Base-by-base conservation (phyloP, 30 jellyfish, hydroid and myxozoan species). In the Thelohanellus kitauei region DNA sequence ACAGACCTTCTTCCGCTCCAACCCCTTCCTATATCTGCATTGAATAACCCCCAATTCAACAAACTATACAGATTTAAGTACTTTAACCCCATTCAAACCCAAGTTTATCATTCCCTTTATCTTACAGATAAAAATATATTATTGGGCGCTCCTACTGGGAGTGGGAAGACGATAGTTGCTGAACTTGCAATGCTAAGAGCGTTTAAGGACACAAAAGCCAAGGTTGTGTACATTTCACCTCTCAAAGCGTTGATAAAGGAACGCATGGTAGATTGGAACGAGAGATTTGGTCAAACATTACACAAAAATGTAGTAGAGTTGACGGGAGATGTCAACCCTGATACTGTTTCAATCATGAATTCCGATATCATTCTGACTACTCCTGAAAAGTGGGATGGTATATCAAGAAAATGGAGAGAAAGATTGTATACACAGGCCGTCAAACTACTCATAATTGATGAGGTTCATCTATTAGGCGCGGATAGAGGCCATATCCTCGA, bases 341-440 rank as follows among this genome's bases (percentile, higher is more conserved):
- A 80, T 57, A 65, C 59, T 13, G 71, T 85, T 17, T 78, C 89
- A 16, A 66, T 80, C 6, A 83, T 67, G 1, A 44, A 31, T 14
- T 88, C 98, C 12, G 98, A 80, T 45, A 65, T 80, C 48, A 80
- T 80, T 40, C 86, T 80, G 3, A 80, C 98, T 2, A 80, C 98
- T 13, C 98, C 98, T 12, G 98, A 80, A 63, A 80, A 80, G 42
- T 80, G 98, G 98, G 98, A 80, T 50, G 98, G 98, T 3, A 61
- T 80, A 0, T 64, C 89, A 33, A 57, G 98, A 2, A 63, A 86
- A 38, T 80, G 98, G 98, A 88, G 65, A 57, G 65, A 89, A 1
- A 67, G 98, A 19, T 57, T 58, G 35, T 80, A 80, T 40, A 89
- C 66, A 38, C 50, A 51, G 27, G 71, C 50, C 40, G 90, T 80